Evolutionary conservation across 2,888 invertebrate genomes (phyloP), one percentile per base, ranked within the genome.

Genomic region (Apoderus coryli): DNA sequence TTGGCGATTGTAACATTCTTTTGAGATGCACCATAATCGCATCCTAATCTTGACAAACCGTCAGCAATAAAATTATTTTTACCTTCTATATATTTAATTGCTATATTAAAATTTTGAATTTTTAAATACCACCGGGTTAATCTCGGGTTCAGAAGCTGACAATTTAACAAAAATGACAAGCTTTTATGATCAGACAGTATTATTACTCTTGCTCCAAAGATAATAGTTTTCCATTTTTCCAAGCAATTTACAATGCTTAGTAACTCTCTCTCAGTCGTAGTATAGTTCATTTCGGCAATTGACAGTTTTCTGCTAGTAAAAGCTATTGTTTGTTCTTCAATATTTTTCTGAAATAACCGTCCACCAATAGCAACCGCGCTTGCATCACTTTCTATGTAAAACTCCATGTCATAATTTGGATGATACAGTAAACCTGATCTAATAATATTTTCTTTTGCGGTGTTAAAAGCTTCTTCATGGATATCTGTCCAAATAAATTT

Each of bases 261-360:
- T 2, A 40, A 26, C 23, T 37, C 41, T 14, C 39, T 38, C 27
- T 42, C 39, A 1, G 38, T 42, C 3, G 28, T 27, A 3, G 40
- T 42, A 23, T 40, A 42, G 2, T 29, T 14, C 4, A 40, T 14
- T 16, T 41, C 39, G 3, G 38, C 16, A 2, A 30, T 31, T 7
- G 22, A 13, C 12, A 38, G 24, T 2, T 14, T 11, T 27, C 33
- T 19, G 11, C 39, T 39, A 5, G 33, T 35, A 15, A 39, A 37
- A 11, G 22, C 35, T 4, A 43, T 11, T 1, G 35, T 14, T 24
- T 31, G 37, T 16, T 36, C 36, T 2, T 23, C 29, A 6, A 27
- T 19, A 6, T 32, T 28, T 4, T 27, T 4, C 22, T 40, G 37
- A 23, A 29, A 40, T n/a, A 38, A 14, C 16, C 29, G 31, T 4